These are phyloP conservation scores for Himalopsyche kuldschensis DNA, from an alignment of 2,888 invertebrate species.

Conservation along the genomic window DNA sequence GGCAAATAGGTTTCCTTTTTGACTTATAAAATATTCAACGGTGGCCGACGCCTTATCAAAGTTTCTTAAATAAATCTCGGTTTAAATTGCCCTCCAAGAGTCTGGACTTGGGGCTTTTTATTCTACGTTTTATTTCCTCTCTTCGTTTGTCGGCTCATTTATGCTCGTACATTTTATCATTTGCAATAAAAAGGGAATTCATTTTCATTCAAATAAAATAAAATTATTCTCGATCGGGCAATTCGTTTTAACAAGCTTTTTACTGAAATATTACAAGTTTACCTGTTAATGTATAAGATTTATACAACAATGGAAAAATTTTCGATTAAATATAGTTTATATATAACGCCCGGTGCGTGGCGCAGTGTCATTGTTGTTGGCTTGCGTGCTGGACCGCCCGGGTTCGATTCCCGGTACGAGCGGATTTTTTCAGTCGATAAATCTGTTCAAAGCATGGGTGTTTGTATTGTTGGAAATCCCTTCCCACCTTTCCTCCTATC, in stretches of 20 bases:
- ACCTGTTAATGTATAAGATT: not conserved
- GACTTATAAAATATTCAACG: slow-evolving; percentile 32
- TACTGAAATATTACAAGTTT: not conserved
- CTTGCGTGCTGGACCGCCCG: too few relatives aligned
- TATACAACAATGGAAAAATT: too few relatives aligned
- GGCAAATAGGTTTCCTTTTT: slow-evolving; percentile 8
- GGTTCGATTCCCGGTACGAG: too few relatives aligned
- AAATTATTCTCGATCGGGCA: slow-evolving; percentile 3
- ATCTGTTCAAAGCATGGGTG: too few relatives aligned
- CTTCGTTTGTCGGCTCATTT: slow-evolving; percentile 35
- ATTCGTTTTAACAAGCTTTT: not conserved
- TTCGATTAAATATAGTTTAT: too few relatives aligned
- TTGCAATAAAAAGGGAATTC: slow-evolving; percentile 31
- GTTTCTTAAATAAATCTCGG: slow-evolving; percentile 31
- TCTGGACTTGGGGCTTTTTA: slow-evolving; percentile 10
- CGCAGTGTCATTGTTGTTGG: too few relatives aligned
- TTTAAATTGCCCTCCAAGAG: slow-evolving; percentile 17
- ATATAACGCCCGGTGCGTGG: too few relatives aligned
- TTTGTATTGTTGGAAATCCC: too few relatives aligned
- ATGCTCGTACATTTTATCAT: slow-evolving; percentile 29
- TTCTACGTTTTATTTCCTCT: slow-evolving; percentile 20
- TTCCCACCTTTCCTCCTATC: too few relatives aligned
- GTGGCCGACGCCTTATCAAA: slow-evolving; percentile 24
- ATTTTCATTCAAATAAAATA: slow-evolving; percentile 35
- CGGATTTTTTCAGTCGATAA: too few relatives aligned